Evolutionary conservation across 92 coral and sea anemone species (phyloP).

Genomic region (Montipora capitata): DNA sequence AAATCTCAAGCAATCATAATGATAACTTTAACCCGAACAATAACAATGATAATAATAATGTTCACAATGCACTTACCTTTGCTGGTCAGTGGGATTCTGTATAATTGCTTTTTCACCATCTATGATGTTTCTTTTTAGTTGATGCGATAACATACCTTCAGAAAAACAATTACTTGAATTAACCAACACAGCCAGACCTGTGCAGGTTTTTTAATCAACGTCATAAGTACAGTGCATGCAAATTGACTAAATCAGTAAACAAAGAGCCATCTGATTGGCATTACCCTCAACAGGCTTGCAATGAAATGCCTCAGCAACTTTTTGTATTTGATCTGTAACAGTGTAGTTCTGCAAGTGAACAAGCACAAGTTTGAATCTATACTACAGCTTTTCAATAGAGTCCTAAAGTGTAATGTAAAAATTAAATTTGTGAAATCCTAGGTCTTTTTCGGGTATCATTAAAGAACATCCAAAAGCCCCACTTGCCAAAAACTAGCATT

Average conservation of each 20-base stretch:
- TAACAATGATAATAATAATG: not conserved
- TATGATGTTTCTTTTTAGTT: conserved; percentile 89
- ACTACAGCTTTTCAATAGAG: not conserved
- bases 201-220: too few relatives aligned
- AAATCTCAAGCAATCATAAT: too few relatives aligned
- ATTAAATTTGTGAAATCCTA: too few relatives aligned
- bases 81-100: conserved; percentile 95
- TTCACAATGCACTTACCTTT: conserved; percentile 61
- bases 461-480: too few relatives aligned
- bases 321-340: conserved; percentile 93
- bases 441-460: too few relatives aligned
- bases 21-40: too few relatives aligned
- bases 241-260: too few relatives aligned
- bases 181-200: too few relatives aligned
- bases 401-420: too few relatives aligned
- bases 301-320: conserved; percentile 90
- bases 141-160: conserved; percentile 96
- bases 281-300: conserved; percentile 99
- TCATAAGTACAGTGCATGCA: too few relatives aligned
- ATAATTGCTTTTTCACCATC: conserved; percentile 98
- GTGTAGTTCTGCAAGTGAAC: conserved; percentile 77
- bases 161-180: not conserved
- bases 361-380: not conserved
- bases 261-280: not conserved
- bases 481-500: too few relatives aligned